A percentile compares a stretch with the other conserved stretches of the same genome.
These are phyloP conservation scores for Drosophila infuscata DNA, from an alignment of 2,888 invertebrate genomes.

Conservation along the genomic window DNA sequence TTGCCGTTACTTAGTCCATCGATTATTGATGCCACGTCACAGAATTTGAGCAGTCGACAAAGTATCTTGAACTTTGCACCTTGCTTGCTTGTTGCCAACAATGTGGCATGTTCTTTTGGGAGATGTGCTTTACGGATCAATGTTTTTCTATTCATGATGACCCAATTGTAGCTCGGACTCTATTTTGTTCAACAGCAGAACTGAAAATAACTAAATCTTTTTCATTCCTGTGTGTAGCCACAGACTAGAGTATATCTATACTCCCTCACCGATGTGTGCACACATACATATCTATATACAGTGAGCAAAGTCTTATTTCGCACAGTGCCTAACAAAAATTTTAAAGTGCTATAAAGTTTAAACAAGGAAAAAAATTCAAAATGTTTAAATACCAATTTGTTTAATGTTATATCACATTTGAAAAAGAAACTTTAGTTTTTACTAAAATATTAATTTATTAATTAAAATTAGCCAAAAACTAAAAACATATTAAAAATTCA, in stretches of 20 bases:
- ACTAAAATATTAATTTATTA: too few species aligned
- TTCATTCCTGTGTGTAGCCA: not conserved
- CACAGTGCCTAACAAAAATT: too few species aligned
- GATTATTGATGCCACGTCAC: not conserved
- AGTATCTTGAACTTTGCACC: conserved; percentile 11
- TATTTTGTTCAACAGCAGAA: not conserved
- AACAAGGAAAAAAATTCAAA: too few species aligned
- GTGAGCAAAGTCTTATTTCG: too few species aligned
- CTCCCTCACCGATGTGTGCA: not conserved
- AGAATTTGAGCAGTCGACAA: not conserved
- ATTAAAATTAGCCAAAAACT: too few species aligned
- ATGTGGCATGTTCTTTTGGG: conserved; percentile 1
- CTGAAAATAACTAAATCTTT: conserved; percentile 2
- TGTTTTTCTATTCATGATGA: conserved; percentile 4
- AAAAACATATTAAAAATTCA: too few species aligned
- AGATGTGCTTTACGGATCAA: not conserved
- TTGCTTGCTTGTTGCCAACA: not conserved
- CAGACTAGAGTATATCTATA: not conserved
- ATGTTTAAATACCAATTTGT: too few species aligned
- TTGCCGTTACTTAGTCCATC: not conserved
- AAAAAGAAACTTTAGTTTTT: too few species aligned
- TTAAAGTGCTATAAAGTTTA: too few species aligned
- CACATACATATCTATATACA: not conserved
- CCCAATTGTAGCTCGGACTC: not conserved
- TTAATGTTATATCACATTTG: too few species aligned